Percentiles rank a stretch among this genome's conserved stretches.
phyloP scores from a whole-genome alignment of 2,888 invertebrate genomes.

The Cataglyphis cursor region DNA sequence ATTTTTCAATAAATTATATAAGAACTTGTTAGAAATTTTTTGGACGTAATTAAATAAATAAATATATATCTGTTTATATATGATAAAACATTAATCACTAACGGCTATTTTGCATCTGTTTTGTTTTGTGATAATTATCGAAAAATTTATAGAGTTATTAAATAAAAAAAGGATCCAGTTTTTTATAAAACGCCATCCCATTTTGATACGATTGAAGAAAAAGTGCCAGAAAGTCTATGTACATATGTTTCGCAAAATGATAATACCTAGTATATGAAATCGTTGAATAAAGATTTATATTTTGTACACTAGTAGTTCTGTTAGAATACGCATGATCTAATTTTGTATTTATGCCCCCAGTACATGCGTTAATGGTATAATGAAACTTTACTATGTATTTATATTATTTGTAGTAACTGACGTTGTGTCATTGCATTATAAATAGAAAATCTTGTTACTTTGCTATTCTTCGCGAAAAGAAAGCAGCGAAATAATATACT shows the following conservation, averaged over 20 bases:
- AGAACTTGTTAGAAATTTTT: neutral
- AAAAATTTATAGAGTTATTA: constrained; percentile 76
- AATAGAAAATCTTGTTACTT: constrained; percentile 68
- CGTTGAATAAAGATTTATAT: constrained; percentile 76
- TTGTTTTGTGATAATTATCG: constrained; percentile 67
- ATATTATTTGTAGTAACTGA: constrained; percentile 71
- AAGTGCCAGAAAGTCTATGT: constrained; percentile 70
- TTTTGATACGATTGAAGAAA: constrained; percentile 66
- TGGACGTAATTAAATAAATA: neutral
- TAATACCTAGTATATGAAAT: constrained; percentile 68
- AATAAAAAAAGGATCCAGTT: constrained; percentile 64
- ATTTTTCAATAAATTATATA: neutral
- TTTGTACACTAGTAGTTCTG: constrained; percentile 77
- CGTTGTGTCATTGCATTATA: constrained; percentile 66
- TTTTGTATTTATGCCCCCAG: constrained; percentile 76
- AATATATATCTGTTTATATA: neutral
- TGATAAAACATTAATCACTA: constrained; percentile 34
- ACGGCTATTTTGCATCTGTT: constrained; percentile 53
- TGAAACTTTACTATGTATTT: constrained; percentile 73
- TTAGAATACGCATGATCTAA: constrained; percentile 69
- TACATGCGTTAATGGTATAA: constrained; percentile 57
- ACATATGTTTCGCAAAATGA: constrained; percentile 66
- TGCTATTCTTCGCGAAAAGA: constrained; percentile 50
- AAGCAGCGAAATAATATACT: constrained; percentile 52
- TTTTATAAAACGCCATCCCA: constrained; percentile 47